Percentiles rank a stretch among this genome's conserved stretches.
Conservation (phyloP, 2,888 invertebrate genomes). For the Lysandra bellargus region DNA sequence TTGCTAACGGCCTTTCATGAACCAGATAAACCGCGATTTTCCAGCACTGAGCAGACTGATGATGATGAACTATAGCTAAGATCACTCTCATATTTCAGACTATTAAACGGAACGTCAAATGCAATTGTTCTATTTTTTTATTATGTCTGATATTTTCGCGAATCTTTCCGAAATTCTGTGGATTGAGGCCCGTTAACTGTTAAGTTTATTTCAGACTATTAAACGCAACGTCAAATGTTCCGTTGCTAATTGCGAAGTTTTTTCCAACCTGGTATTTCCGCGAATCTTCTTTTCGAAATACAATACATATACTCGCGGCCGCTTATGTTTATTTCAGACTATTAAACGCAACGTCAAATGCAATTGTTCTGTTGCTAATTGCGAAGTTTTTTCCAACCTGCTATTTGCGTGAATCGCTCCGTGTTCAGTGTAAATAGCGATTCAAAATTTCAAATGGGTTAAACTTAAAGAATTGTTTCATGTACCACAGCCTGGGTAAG, state of each 20-base stretch:
- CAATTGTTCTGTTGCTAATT: slow-evolving; percentile 1
- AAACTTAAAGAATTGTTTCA: neutral
- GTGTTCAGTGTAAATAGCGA: neutral
- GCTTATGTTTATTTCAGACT: slow-evolving; percentile 1
- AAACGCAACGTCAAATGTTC: slow-evolving; percentile 20
- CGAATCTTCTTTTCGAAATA: neutral
- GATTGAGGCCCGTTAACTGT: too few relatives aligned
- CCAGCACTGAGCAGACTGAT: too few relatives aligned
- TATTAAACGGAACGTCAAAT: slow-evolving; percentile 1
- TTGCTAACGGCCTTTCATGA: too few relatives aligned
- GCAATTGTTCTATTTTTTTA: neutral
- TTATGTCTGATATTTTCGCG: neutral
- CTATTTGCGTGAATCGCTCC: neutral
- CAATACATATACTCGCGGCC: too few relatives aligned
- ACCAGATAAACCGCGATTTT: too few relatives aligned
- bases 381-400: neutral
- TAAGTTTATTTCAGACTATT: slow-evolving; percentile 2
- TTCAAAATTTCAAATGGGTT: neutral
- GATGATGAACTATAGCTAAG: too few relatives aligned
- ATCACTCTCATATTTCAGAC: too few relatives aligned
- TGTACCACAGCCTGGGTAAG: neutral
- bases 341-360: slow-evolving; percentile 15
- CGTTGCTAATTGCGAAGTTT: neutral
- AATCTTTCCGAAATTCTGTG: neutral
- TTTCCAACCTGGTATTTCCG: neutral